Percentiles rank a stretch among this genome's conserved stretches.
These are phyloP conservation scores for Rhynchonycteris naso DNA, from an alignment of 2,797 vertebrate species.

Conservation along the genomic window DNA sequence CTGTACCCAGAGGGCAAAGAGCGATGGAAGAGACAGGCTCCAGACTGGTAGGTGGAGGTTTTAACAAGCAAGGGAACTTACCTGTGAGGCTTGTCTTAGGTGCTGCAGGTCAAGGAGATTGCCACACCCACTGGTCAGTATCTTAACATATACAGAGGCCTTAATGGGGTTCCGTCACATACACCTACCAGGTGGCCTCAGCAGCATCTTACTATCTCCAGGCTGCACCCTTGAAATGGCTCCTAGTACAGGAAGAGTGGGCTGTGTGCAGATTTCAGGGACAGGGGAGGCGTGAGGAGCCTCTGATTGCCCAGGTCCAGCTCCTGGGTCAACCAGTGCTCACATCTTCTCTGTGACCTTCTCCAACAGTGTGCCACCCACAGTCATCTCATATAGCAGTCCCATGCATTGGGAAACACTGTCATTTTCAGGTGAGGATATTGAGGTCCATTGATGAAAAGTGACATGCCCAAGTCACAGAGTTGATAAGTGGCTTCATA, in stretches of 20 bases:
- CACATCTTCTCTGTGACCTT: background rate
- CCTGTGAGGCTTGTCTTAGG: background rate
- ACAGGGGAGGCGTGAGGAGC: background rate
- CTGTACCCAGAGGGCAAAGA: background rate
- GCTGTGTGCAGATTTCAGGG: no score
- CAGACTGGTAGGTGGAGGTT: background rate
- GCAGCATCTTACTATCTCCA: background rate
- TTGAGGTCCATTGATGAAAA: background rate
- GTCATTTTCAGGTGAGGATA: background rate
- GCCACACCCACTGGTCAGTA: background rate
- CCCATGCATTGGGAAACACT: fast-evolving
- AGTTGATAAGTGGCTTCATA: background rate
- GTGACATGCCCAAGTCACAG: background rate
- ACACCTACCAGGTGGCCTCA: background rate
- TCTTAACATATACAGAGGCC: background rate
- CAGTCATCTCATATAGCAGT: background rate
- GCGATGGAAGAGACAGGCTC: background rate
- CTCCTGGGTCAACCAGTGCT: background rate
- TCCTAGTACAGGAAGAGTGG: background rate
- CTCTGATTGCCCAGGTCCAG: background rate
- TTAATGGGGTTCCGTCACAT: background rate
- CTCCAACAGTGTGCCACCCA: background rate
- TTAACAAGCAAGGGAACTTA: background rate
- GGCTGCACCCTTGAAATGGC: background rate
- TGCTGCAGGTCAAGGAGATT: background rate